These are phyloP conservation scores for Tetropium fuscum DNA, from an alignment of 2,888 invertebrate genomes.

Conservation along the genomic window DNA sequence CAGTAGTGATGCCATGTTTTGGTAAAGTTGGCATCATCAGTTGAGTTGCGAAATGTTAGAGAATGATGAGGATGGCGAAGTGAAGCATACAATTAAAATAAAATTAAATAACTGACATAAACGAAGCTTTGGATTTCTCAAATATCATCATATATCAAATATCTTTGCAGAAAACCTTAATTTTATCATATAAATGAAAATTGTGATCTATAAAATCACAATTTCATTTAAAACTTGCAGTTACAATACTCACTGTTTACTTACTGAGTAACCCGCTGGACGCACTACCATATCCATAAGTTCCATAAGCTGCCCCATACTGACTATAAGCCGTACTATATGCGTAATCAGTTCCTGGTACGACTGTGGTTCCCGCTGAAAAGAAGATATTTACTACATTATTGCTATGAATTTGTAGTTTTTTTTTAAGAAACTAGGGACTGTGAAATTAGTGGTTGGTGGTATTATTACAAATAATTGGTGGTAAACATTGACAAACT, in stretches of 20 bases:
- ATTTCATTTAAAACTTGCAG: conserved; percentile 41
- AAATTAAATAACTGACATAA: neutral
- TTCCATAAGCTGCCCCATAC: conserved; percentile 78
- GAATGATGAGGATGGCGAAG: no score
- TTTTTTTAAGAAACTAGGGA: no score
- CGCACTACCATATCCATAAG: conserved; percentile 75
- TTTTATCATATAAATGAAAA: conserved; percentile 17
- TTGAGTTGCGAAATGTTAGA: no score
- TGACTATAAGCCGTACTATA: conserved; percentile 82
- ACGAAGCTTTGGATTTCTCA: neutral
- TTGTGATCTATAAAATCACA: conserved; percentile 17
- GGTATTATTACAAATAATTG: no score
- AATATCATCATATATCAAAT: neutral
- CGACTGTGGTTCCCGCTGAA: conserved; percentile 73
- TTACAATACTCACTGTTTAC: conserved; percentile 74
- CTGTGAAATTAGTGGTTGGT: no score
- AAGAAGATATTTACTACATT: conserved; percentile 45
- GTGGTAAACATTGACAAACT: no score
- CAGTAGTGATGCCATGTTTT: no score
- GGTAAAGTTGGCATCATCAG: no score
- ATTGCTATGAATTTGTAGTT: no score
- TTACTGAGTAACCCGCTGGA: conserved; percentile 78
- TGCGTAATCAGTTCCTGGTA: conserved; percentile 75
- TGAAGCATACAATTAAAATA: no score
- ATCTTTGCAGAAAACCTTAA: neutral